Evolutionary conservation across 2,113 vertebrate genomes (phyloP).

Genomic region (Prunella himalayana): DNA sequence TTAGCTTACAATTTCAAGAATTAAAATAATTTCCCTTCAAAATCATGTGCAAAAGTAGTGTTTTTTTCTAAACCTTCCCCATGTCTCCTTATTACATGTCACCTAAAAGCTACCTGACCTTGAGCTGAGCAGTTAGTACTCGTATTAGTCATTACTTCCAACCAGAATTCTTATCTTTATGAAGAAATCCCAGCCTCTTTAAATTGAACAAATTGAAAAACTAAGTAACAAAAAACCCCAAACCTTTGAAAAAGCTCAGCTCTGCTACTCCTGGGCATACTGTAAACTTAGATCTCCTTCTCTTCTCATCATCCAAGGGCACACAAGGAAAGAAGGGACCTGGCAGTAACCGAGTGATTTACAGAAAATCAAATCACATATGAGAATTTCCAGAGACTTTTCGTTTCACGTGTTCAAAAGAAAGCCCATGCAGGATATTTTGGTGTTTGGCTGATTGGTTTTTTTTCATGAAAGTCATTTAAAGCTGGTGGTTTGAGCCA

Average conservation of each 20-base stretch:
- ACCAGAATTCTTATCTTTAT: not conserved
- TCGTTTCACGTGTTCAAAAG: not conserved
- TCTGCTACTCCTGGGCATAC: not conserved
- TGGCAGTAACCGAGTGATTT: not conserved
- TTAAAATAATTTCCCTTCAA: not conserved
- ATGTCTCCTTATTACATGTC: not conserved
- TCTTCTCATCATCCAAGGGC: not conserved
- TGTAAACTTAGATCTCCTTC: not conserved
- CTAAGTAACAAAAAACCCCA: not conserved
- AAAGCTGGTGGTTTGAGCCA: not conserved
- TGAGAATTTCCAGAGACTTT: not conserved
- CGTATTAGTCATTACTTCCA: not conserved
- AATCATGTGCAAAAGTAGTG: not conserved
- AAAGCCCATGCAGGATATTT: not conserved
- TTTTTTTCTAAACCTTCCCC: not conserved
- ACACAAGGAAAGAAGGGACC: not conserved
- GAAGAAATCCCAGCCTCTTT: not conserved
- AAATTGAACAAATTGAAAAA: not conserved
- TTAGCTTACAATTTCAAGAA: not conserved
- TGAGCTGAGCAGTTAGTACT: not conserved
- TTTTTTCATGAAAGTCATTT: not conserved
- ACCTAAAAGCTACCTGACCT: not conserved
- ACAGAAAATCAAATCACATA: not conserved
- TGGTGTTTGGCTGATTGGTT: not conserved
- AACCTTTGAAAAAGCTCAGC: not conserved